These are phyloP conservation scores for Antheraea yamamai DNA, from an alignment of 2,888 invertebrate species.

Conservation along the genomic window DNA sequence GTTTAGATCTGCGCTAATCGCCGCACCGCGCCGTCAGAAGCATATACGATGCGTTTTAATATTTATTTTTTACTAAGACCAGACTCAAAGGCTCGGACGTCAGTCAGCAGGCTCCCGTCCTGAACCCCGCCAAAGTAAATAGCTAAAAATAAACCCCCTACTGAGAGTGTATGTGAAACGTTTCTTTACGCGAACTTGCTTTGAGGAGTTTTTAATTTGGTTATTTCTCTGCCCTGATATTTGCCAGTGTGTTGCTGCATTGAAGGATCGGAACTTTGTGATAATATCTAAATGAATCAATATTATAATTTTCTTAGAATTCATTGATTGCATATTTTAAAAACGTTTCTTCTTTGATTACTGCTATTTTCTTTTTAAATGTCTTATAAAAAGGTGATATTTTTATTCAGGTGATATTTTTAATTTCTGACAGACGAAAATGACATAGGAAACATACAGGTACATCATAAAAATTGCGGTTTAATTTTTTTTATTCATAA, in stretches of 20 bases:
- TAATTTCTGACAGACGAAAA: no score
- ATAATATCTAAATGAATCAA: neutral
- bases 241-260: slow-evolving; percentile 58
- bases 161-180: slow-evolving; percentile 56
- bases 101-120: slow-evolving; percentile 40
- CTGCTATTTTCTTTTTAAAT: neutral
- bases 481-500: no score
- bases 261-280: neutral
- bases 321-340: neutral
- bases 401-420: no score
- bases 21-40: neutral
- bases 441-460: no score
- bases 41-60: slow-evolving; percentile 3
- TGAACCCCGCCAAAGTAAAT: slow-evolving; percentile 48
- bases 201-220: slow-evolving; percentile 78
- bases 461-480: no score
- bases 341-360: no score
- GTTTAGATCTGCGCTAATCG: neutral
- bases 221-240: slow-evolving; percentile 71
- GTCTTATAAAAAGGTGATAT: neutral
- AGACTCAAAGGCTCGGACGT: slow-evolving; percentile 60
- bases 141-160: slow-evolving; percentile 64
- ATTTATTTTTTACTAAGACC: slow-evolving; percentile 20
- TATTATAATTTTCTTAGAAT: neutral
- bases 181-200: slow-evolving; percentile 73